Evolutionary conservation across 2,888 invertebrate species (phyloP), one percentile per base, ranked within the genome.

Genomic region (Nephrocerus scutellatus): DNA sequence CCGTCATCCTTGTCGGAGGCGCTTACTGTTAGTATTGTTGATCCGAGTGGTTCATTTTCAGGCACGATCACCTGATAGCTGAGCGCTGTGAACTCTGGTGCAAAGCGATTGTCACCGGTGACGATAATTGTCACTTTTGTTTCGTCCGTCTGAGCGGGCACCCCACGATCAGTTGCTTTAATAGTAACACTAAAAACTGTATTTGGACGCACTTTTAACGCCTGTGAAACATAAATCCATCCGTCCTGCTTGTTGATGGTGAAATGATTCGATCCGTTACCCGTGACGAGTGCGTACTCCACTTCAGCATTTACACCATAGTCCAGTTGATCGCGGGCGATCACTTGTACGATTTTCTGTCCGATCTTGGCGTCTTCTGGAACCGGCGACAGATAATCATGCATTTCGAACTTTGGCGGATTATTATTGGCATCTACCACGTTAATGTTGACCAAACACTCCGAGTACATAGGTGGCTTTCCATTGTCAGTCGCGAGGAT

Each of bases 401-500:
- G 68, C 32, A 79, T 71, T 50, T 80, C 79, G 60, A 95, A 95
- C 56, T 77, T 79, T 0, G 95, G 95, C 6, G 88, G 78, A 62
- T 91, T 87, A 60, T 92, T 90, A 62, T 95, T 93, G 5, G 89
- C 88, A 63, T 93, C 91, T 0, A 91, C 86, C 1, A 95, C 82
- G 59, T 86, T 89, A 19, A 95, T 82, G 28, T 83, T 82, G 1
- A 93, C 83, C 21, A 84, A 71, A 51, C 87, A 84, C 66, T 87
- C 89, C 0, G 91, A 87, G 21, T 89, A 89, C 77, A 92, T 80
- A 0, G 93, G 91, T 2, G 95, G 95, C 62, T 90, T 92, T 0
- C 95, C 96, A 57, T 91, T 89, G 66, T 96, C 95, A 0, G 85
- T 89, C 0, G 93, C 95, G 2, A 92, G 70, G n/a, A 95, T 79